Base-by-base conservation (phyloP, 2,888 invertebrate species). In the Lasioglossum morio region DNA sequence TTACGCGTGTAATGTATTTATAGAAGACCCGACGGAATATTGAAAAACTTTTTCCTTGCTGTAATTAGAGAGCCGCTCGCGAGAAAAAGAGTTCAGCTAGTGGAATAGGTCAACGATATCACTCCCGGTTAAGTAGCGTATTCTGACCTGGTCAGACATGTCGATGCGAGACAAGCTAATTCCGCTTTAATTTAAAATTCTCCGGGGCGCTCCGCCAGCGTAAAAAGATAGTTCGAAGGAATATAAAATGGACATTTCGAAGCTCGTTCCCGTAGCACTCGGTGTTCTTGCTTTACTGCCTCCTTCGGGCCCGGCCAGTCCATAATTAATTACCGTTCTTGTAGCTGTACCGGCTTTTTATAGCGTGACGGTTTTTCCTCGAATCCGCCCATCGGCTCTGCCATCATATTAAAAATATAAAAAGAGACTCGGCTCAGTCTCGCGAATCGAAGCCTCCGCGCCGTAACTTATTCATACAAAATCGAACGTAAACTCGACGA, bases 261-360 rank as follows among this genome's bases (percentile, higher is more conserved):
- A 40, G 27, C 37, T 53, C n/a, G n/a, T 53, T 69, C 37, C 23
- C 53, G 70, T 30, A 53, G 69, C 19, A 19, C 19, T 14, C 12
- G n/a, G 53, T 63, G 10, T 77, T 72, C 8, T 40, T 72, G 46
- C 34, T 53, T 78, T 72, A 72, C 16, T 30, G 40, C 53, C 46
- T 70, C 19, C 23, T 30, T 16, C 34, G 70, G 19, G 27, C 19
- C 27, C 53, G 27, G n/a, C 23, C 53, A 27, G 34, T 30, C 27
- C 70, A 27, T 78, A 78, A 72, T 78, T 78, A 78, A 78, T 53
- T 53, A 37, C 69, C n/a, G 19, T 53, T 78, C 70, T 30, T 40
- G 27, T 23, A 27, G 34, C 53, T 40, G 27, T 72, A 30, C 40
- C n/a, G 34, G 4, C 7, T 77, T 2, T 27, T 23, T 30, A 76